phyloP scores from a whole-genome alignment of 2,113 vertebrate species.

The Etheostoma cragini region DNA sequence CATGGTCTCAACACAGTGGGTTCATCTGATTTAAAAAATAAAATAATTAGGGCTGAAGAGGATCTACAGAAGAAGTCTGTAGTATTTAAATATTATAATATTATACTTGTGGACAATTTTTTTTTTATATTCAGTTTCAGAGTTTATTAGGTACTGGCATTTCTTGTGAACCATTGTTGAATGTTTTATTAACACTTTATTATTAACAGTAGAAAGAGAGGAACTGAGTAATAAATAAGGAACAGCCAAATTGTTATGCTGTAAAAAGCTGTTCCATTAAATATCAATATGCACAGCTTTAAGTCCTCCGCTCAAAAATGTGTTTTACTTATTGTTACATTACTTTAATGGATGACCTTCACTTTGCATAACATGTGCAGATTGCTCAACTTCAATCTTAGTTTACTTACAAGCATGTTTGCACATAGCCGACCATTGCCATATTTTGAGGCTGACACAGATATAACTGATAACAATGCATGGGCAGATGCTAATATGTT shows the following conservation, averaged over 20 bases:
- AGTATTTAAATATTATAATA: neutral
- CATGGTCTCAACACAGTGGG: constrained; percentile 7
- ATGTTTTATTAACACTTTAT: constrained; percentile 8
- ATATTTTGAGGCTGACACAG: too few relatives aligned
- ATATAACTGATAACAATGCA: too few relatives aligned
- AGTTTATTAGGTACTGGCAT: neutral
- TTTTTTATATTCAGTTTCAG: too few relatives aligned
- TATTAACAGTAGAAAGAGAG: neutral
- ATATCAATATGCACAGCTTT: constrained; percentile 23
- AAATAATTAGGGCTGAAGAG: constrained; percentile 3
- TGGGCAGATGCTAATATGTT: too few relatives aligned
- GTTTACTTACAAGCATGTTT: too few relatives aligned
- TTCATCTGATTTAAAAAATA: constrained; percentile 12
- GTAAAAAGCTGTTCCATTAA: constrained; percentile 14
- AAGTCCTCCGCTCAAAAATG: too few relatives aligned
- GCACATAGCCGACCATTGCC: too few relatives aligned
- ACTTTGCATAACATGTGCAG: too few relatives aligned
- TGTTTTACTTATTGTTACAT: too few relatives aligned
- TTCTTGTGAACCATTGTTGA: constrained; percentile 10
- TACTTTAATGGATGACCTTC: too few relatives aligned
- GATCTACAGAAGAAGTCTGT: neutral
- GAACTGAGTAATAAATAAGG: constrained; percentile 14
- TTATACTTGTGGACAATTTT: constrained; percentile 4
- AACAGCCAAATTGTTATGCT: neutral
- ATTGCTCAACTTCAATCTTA: too few relatives aligned